These are phyloP conservation scores for Sus scrofa DNA, from an alignment of 2,113 vertebrate genomes.

Conservation along the genomic window DNA sequence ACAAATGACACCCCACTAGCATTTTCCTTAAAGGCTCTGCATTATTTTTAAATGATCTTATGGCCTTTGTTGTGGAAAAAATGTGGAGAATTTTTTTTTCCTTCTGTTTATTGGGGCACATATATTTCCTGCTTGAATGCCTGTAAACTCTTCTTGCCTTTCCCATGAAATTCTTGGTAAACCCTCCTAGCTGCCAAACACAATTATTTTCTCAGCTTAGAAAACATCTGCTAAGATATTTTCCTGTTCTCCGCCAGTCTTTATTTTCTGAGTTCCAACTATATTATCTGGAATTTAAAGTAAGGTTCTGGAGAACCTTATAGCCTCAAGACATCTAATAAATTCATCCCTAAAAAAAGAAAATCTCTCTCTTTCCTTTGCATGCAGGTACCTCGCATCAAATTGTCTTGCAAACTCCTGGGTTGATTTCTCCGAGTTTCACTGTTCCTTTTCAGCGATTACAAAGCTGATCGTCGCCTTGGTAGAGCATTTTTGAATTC, in stretches of 20 bases:
- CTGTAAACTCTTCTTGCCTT: not conserved
- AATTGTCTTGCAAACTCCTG: too few relatives aligned
- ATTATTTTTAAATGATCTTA: conserved; percentile 29
- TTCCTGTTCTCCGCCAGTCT: not conserved
- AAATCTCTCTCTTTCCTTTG: not conserved
- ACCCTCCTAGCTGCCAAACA: not conserved
- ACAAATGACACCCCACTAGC: fast-evolving
- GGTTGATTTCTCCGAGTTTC: not conserved
- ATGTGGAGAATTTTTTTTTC: not conserved
- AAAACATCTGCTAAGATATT: too few relatives aligned
- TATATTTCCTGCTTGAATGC: not conserved
- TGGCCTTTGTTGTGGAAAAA: not conserved
- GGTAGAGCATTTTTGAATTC: not conserved
- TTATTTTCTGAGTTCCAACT: not conserved
- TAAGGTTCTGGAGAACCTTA: not conserved
- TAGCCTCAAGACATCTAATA: not conserved
- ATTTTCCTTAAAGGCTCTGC: not conserved
- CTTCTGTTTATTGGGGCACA: not conserved
- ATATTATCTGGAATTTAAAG: not conserved
- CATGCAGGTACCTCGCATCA: not conserved
- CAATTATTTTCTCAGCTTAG: not conserved
- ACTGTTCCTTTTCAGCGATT: not conserved
- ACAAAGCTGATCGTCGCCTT: not conserved
- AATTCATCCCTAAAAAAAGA: not conserved
- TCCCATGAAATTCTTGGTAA: not conserved